A percentile compares a stretch with the other conserved stretches of the same genome.
These are phyloP conservation scores for Tetragonula carbonaria DNA, from an alignment of 2,888 invertebrate species.

Conservation along the genomic window DNA sequence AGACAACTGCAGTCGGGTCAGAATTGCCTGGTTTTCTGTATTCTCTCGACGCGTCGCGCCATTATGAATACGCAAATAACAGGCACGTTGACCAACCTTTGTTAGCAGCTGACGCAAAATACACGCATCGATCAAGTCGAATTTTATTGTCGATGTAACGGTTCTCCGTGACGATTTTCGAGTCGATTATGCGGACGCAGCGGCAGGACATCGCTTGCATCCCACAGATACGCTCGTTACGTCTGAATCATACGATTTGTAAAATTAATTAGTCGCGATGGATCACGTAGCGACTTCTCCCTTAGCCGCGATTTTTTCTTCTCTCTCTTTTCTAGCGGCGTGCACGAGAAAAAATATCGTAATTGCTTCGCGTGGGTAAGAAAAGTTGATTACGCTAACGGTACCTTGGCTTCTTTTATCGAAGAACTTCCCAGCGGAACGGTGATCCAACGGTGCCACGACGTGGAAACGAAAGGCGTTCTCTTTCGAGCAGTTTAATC, in stretches of 20 bases:
- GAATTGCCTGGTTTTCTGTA: conserved; percentile 63
- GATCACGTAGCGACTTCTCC: conserved; percentile 21
- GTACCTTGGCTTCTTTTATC: conserved; percentile 11
- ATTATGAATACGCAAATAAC: conserved; percentile 76
- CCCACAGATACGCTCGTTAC: conserved; percentile 34
- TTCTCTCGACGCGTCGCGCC: conserved; percentile 70
- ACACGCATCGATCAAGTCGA: conserved; percentile 23
- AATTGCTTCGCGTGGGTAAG: conserved; percentile 49
- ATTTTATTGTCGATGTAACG: conserved; percentile 49
- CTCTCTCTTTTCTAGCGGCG: background rate
- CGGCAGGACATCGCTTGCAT: conserved; percentile 17
- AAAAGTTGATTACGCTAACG: conserved; percentile 59
- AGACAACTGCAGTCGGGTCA: background rate
- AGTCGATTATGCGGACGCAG: conserved; percentile 14
- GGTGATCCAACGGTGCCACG: background rate
- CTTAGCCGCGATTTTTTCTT: background rate
- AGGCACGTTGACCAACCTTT: conserved; percentile 72
- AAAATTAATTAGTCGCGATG: conserved; percentile 56
- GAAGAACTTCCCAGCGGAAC: background rate
- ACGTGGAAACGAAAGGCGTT: background rate
- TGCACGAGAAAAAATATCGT: conserved; percentile 33
- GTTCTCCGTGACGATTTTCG: conserved; percentile 57
- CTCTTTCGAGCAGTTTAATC: background rate
- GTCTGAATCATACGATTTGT: conserved; percentile 37
- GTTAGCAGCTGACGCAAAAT: conserved; percentile 39